Percentiles rank a stretch among this genome's conserved stretches.
These are phyloP conservation scores for Vanessa cardui DNA, from an alignment of 2,888 invertebrate genomes.

Conservation along the genomic window DNA sequence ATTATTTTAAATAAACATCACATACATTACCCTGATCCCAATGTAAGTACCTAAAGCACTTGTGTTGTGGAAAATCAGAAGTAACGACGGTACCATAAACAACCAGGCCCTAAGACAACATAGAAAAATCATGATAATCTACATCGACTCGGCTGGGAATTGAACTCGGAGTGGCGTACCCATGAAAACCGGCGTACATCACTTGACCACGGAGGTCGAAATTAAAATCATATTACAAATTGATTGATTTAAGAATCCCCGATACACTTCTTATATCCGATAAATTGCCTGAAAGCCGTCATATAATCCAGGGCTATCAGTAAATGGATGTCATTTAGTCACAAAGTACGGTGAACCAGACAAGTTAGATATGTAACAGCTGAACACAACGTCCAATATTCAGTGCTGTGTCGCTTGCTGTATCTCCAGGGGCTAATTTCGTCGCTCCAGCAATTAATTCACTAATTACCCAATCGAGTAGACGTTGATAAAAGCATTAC, in stretches of 20 bases:
- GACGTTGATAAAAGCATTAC: conserved; percentile 54
- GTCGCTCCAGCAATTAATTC: conserved; percentile 55
- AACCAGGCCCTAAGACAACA: no score
- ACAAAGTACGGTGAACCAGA: conserved; percentile 17
- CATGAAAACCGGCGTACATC: no score
- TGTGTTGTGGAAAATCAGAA: no score
- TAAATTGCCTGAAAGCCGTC: conserved; percentile 31
- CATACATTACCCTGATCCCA: no score
- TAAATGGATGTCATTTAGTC: conserved; percentile 39
- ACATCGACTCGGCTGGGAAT: no score
- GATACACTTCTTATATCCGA: conserved; percentile 28
- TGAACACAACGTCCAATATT: not conserved
- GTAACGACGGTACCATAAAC: no score
- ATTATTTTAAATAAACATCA: no score
- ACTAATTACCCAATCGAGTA: conserved; percentile 58
- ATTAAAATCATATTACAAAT: not conserved
- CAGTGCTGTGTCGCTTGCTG: conserved; percentile 21
- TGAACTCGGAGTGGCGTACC: no score
- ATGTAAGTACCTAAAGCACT: no score
- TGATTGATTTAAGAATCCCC: not conserved
- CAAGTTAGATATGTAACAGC: conserved; percentile 6
- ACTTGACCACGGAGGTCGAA: no score
- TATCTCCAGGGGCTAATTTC: conserved; percentile 49
- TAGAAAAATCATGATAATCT: no score
- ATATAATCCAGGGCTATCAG: conserved; percentile 34